These are phyloP conservation scores for Zalophus californianus DNA, from an alignment of 2,797 vertebrate genomes.

Conservation along the genomic window DNA sequence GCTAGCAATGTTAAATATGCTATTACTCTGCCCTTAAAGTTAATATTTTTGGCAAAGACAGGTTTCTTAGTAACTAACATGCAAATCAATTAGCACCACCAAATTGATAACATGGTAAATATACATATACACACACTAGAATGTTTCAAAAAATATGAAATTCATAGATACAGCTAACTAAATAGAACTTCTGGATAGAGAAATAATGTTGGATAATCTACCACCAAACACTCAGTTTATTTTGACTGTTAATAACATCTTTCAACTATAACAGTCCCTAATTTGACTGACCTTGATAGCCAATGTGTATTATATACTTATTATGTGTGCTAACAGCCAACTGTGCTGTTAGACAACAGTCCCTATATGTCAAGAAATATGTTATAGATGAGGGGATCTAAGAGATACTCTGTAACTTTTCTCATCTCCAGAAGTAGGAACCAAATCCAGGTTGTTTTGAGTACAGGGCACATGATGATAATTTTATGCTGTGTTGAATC, in stretches of 20 bases:
- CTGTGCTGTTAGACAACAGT: background rate
- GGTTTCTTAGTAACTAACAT: background rate
- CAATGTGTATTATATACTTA: too few species aligned
- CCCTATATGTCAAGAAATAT: background rate
- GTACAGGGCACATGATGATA: background rate
- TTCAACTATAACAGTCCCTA: background rate
- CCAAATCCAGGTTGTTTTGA: background rate
- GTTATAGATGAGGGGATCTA: background rate
- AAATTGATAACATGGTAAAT: background rate
- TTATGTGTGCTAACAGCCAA: background rate
- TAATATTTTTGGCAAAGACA: background rate
- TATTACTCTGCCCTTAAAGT: background rate
- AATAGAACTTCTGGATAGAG: background rate
- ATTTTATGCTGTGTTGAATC: background rate
- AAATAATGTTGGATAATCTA: background rate
- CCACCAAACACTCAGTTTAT: background rate
- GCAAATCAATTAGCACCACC: background rate
- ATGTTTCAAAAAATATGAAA: background rate
- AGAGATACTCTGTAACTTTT: background rate
- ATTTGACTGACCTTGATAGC: background rate
- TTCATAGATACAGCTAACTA: background rate
- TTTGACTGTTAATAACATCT: background rate
- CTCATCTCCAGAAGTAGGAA: background rate
- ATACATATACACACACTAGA: background rate
- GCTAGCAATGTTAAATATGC: conserved; percentile 11